Percentiles rank a stretch among this genome's conserved stretches.
phyloP scores from a whole-genome alignment of 2,797 vertebrate genomes.

The Liasis olivaceus region DNA sequence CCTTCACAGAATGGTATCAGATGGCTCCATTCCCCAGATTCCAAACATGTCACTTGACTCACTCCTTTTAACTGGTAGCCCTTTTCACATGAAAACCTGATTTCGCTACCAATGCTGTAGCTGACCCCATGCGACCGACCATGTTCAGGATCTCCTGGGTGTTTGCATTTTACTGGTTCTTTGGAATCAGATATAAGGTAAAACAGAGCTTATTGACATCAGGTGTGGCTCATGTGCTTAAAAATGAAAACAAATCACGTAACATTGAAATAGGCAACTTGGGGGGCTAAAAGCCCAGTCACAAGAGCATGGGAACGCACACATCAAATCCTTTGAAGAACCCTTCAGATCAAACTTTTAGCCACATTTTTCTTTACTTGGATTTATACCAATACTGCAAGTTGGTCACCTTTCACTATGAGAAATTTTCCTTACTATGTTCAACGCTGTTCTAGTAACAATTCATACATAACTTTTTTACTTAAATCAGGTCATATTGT shows the following conservation, averaged over 20 bases:
- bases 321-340: background rate
- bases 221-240: conserved; percentile 27
- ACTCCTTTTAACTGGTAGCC: conserved; percentile 84
- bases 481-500: background rate
- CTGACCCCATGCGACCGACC: conserved; percentile 78
- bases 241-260: conserved; percentile 23
- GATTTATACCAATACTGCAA: background rate
- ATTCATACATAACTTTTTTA: background rate
- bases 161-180: conserved; percentile 89
- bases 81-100: conserved; percentile 83
- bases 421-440: background rate
- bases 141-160: conserved; percentile 83
- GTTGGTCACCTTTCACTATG: background rate
- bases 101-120: conserved; percentile 83
- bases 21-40: conserved; percentile 84
- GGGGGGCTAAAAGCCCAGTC: background rate
- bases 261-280: conserved; percentile 10
- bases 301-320: background rate
- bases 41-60: conserved; percentile 77
- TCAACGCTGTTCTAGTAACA: background rate
- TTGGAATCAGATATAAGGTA: conserved; percentile 52
- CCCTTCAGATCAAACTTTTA: background rate
- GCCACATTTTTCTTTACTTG: background rate
- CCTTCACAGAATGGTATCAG: conserved; percentile 85
- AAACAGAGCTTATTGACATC: conserved; percentile 26